Base-by-base conservation (phyloP, 2,797 vertebrate genomes). In the Phyllotis vaccarum region DNA sequence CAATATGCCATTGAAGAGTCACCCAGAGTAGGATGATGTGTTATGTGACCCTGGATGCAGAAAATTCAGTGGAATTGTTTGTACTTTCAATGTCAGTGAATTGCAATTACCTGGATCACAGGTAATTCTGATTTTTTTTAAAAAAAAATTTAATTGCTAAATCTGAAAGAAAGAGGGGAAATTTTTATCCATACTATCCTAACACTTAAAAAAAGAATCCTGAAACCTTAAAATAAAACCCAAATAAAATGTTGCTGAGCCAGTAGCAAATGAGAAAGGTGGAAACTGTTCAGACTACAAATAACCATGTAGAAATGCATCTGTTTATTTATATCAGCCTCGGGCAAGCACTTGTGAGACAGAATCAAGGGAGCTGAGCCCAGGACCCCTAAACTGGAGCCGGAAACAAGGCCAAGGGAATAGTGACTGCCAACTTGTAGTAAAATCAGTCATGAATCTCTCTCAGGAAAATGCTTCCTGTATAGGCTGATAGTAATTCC, bases 11-110 rank as follows among this genome's bases (percentile, higher is more conserved):
- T 40, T 40, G 56, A 64, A 80, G 13, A 93, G 34, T 22, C 31
- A 81, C 1, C 2, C 6, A 24, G 34, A 49, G n/a, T 19, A 29
- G 37, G 24, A 43, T 68, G 70, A 4, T n/a, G 11, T 79, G 81
- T 93, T 88, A 46, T 46, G 22, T 66, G 29, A 66, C 12, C 24
- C 40, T 37, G 34, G 89, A 68, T 74, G 54, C 1, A 46, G 3
- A 64, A 86, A 66, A 85, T 81, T 91, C 68, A 93, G 91, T 88
- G 54, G 49, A 24, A 60, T 62, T 75, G 60, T 66, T 87, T 91
- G 54, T 49, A 5, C 3, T 81, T 72, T 72, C 12, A 52, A 12
- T 86, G 31, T n/a, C 2, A 43, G 66, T 27, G 49, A 80, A n/a
- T 24, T 52, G 31, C 49, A 43, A 75, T 89, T 60, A 34, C 34